Evolutionary conservation across 2,797 vertebrate genomes (phyloP), one percentile per base, ranked within the genome.

Genomic region (Fistularia commersonii): DNA sequence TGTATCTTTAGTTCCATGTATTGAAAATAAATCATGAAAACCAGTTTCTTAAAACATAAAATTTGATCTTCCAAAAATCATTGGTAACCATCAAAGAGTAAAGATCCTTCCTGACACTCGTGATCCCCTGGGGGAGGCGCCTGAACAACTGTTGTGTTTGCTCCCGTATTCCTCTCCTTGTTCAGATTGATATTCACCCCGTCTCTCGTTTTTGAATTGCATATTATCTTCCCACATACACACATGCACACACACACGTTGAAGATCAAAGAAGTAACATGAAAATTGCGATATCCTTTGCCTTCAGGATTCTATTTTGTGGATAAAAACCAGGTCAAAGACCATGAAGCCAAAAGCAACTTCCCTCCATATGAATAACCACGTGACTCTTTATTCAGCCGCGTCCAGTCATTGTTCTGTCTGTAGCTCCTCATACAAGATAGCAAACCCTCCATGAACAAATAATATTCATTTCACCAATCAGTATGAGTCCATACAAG

Each of bases 391-490:
- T 62, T 50, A 57, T 52, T 51, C 54, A 39, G 32, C 51, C 4
- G 48, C 12, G 2, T 42, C 65, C 15, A 12, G 42, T 9, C 35
- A 7, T 37, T 36, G 54, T 12, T 53, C 52, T 64, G 15, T 68
- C 44, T 0, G 1, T 35, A 15, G 23, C 45, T 50, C 11, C 46
- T 66, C 73, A 69, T 43, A 70, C 83, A 76, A 69, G 69, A 23
- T 77, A 48, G 49, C 42, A 46, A 55, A 71, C 44, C 43, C 62
- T 74, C 57, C 54, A 51, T 56, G 45, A 54, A 50, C 54, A 79
- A 87, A 82, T 80, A 34, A 42, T 54, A 74, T 82, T 76, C 61
- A 61, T 84, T 86, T 81, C 39, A 36, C 33, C 74, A 82, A 70
- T 85, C 72, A 84, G 65, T 72, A 23, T 23, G 48, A 60, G 51